Evolutionary conservation across 2,113 vertebrate species (phyloP), one percentile per base, ranked within the genome.

Genomic region (Nibea albiflora): DNA sequence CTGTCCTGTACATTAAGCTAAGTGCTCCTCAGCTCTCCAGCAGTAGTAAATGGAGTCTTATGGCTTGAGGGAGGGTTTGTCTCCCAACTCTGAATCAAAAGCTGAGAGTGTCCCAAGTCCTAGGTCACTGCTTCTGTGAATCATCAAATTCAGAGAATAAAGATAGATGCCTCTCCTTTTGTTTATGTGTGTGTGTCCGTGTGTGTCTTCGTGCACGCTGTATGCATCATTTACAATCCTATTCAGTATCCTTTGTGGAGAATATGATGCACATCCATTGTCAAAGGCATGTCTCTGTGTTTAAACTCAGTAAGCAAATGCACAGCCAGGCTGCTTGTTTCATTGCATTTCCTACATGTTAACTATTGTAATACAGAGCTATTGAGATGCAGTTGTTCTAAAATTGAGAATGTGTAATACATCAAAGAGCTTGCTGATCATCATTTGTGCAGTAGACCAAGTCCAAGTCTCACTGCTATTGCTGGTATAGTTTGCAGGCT

Each of bases 1-100:
- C 90, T 90, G 89, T 92, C 89, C 73, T 52, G 82, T 90, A 92
- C 94, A 95, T 95, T 95, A 95, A 92, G 93, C 89, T 93, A 95
- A 95, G 95, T 95, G 95, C 94, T 95, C 87, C 89, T 92, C 83
- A 79, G 88, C 89, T 94, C 92, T 93, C 79, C 90, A 84, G 90
- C 79, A 90, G 78, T 85, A 90, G 64, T 89, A 93, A 94, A 94
- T 92, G 90, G 91, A 92, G 84, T 91, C 90, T 90, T 83, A 56
- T 83, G 67, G 85, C 92, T 88, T 24, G 72, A 70, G 86, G 92
- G 86, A 39, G 56, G 75, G 73, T 76, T 79, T 62, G 65, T 85
- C 81, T 86, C 60, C 76, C 50, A 77, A 88, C 78, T 89, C 76
- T 88, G 70, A 87, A 90, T 88, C 73, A 91, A 92, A 87, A 89